Evolutionary conservation across 2,113 vertebrate genomes (phyloP), one percentile per base, ranked within the genome.

Genomic region (Formicarius rufipectus): DNA sequence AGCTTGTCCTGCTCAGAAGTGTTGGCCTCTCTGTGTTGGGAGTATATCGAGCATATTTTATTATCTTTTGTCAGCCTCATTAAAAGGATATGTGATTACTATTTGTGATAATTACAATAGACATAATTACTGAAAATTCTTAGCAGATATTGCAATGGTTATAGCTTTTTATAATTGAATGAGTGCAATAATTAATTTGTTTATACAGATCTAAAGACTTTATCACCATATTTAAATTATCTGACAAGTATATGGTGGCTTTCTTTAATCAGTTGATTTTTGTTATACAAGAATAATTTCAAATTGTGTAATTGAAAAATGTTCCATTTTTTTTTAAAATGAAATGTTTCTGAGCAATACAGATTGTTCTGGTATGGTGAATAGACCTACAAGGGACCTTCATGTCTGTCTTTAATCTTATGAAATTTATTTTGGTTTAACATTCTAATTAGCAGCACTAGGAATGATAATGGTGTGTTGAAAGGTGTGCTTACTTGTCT

Each of bases 11-110:
- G n/a, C 88, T 95, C 50, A 58, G 40, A 87, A 95, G 16, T 64
- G 68, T 96, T 94, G 72, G 77, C 28, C 45, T 60, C 58, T 74
- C 75, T 95, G 33, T 28, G 13, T 28, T 49, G 31, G 62, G 66
- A 94, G 39, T 81, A 49, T 84, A 76, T 81, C 0, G 20, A 84
- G 31, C 45, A 19, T 87, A 66, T 90, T 95, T 93, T 92, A 87
- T 89, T 63, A 39, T 62, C 62, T 91, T 93, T 90, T 95, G 52
- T 87, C 82, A 88, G 93, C 79, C 45, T 89, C 52, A 58, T 96
- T 91, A 95, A 69, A 91, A 90, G 55, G 59, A 97, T 78, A n/a
- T 90, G 37, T 93, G 84, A 76, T 97, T 96, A 78, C 42, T 86
- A 44, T 52, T 95, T 53, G 35, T 93, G 75, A 62, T 96, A 93